phyloP scores from a whole-genome alignment of 2,888 invertebrate species.

The Tuta absoluta region DNA sequence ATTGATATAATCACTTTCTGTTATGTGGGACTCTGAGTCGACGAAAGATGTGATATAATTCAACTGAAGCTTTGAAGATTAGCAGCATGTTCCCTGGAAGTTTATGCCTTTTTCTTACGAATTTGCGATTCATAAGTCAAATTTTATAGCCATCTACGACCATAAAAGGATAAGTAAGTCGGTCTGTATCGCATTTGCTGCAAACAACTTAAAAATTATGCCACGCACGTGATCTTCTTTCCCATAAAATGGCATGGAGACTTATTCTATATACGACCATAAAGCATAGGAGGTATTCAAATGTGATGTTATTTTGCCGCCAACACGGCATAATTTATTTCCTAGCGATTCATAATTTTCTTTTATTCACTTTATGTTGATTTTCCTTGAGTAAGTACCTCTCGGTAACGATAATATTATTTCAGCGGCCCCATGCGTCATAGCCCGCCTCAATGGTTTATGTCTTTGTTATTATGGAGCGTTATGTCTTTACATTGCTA shows the following conservation, averaged over 20 bases:
- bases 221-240: constrained; percentile 72
- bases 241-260: constrained; percentile 73
- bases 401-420: constrained; percentile 80
- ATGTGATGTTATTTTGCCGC: constrained; percentile 82
- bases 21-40: too few species aligned
- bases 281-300: constrained; percentile 82
- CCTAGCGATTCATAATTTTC: constrained; percentile 81
- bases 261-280: constrained; percentile 79
- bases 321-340: constrained; percentile 81
- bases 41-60: too few species aligned
- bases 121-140: constrained; percentile 2
- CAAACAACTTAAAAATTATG: constrained; percentile 75
- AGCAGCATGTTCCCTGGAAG: background rate
- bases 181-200: constrained; percentile 46
- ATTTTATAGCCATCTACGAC: constrained; percentile 13
- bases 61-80: too few species aligned
- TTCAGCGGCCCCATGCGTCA: constrained; percentile 78
- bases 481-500: constrained; percentile 41
- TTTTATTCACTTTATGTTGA: constrained; percentile 82
- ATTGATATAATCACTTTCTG: too few species aligned
- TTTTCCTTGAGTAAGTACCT: constrained; percentile 64
- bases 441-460: constrained; percentile 61
- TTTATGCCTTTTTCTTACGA: constrained; percentile 7
- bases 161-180: constrained; percentile 25
- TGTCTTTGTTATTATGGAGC: constrained; percentile 64